These are phyloP conservation scores for Lasaia peninsularis DNA, from an alignment of 1,140 invertebrate species.

Conservation along the genomic window DNA sequence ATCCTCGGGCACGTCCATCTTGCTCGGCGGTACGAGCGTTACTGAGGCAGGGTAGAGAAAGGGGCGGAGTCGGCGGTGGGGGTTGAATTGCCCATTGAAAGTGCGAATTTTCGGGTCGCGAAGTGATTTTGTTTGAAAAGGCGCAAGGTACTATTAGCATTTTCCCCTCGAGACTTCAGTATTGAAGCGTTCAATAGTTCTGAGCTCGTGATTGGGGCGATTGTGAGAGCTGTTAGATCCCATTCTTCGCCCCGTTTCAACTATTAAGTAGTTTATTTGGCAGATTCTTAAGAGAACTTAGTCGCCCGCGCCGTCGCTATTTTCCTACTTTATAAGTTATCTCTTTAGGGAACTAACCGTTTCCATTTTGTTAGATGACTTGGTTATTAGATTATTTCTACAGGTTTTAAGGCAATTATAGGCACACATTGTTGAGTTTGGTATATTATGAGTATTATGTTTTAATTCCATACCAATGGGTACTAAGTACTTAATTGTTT, in stretches of 20 bases:
- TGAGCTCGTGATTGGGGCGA: conserved; percentile 67
- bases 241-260: conserved; percentile 23
- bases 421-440: too few relatives aligned
- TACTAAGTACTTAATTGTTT: too few relatives aligned
- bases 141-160: conserved; percentile 69
- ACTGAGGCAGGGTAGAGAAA: conserved; percentile 46
- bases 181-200: conserved; percentile 61
- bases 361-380: too few relatives aligned
- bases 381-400: too few relatives aligned
- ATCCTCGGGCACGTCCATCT: conserved; percentile 63
- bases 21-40: conserved; percentile 34
- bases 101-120: conserved; percentile 73
- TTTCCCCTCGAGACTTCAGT: conserved; percentile 52
- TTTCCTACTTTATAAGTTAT: too few relatives aligned
- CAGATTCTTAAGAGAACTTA: neutral
- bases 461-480: too few relatives aligned
- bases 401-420: too few relatives aligned
- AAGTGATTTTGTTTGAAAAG: conserved; percentile 70
- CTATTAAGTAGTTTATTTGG: conserved; percentile 8
- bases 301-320: neutral
- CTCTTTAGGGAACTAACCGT: too few relatives aligned
- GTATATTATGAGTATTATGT: too few relatives aligned
- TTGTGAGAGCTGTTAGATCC: conserved; percentile 55
- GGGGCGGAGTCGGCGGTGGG: conserved; percentile 45
- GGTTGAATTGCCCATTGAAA: conserved; percentile 64